Base-by-base conservation (phyloP, 2,797 vertebrate genomes). In the Cuniculus paca region DNA sequence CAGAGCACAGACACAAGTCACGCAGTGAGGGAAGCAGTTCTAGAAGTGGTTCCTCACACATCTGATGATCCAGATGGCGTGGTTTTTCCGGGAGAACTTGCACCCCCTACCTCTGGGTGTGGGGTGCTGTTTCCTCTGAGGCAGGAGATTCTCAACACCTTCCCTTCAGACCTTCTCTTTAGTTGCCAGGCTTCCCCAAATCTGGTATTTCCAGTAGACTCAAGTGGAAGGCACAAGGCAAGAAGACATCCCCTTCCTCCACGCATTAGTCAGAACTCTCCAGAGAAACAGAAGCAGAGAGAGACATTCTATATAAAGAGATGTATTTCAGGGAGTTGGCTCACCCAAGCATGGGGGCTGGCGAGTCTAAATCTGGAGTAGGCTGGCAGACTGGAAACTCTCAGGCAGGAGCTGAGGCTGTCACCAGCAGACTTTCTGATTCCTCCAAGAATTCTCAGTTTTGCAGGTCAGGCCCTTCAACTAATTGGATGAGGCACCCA, bases 21-120 rank as follows among this genome's bases (percentile, higher is more conserved):
- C 58, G 78, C 39, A 36, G n/a, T 24, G 19, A 61, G 16, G 36
- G 50, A 52, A 90, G n/a, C 10, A 17, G 34, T 96, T 90, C 52
- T 34, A 68, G 70, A 92, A 90, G 34, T 54, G 34, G 42, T 50
- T 75, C 82, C 17, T 84, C 14, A 61, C 36, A 22, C 22, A 80
- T 70, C 81, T 70, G 72, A 90, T 80, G 54, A 61, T 42, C 31
- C n/a, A 88, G 56, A 50, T 79, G 82, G 78, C 56, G n/a, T 3
- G 58, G 42, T 90, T 78, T 80, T 94, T 78, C 83, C 60, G 74
- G 45, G 20, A 95, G 36, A 68, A 63, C 34, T 93, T 86, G 24
- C 13, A 61, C 19, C 12, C 9, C 22, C 24, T 45, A 65, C 50
- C 68, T 83, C 78, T 85, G 39, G 14, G 56, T 0, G 8, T n/a